Base-by-base conservation (phyloP, 1,140 invertebrate genomes). In the Chrysoperla carnea region DNA sequence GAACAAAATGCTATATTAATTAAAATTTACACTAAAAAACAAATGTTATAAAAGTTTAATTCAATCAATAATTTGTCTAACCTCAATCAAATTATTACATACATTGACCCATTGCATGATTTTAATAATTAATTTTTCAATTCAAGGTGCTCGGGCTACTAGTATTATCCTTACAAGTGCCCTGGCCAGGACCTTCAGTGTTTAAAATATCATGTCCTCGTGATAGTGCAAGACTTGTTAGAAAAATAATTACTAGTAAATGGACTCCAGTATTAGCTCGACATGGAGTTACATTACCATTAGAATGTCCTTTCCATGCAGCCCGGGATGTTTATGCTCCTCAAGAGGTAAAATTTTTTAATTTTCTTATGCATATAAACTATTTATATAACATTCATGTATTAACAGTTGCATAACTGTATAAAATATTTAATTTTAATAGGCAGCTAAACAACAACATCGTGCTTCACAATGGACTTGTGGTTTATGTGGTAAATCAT, bases 221-320 rank as follows among this genome's bases (percentile, higher is more conserved):
- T 70, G 84, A 89, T 68, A 86, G 84, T 64, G 84, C 86, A 43
- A 78, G 84, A 53, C 75, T 89, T 51, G 87, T 93, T 37, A 72
- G 85, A 52, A 84, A 83, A 67, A 76, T 93, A 48, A 76, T 93
- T 50, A 76, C 85, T 62, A 87, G 80, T 74, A 88, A 89, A 73
- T 85, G 90, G 79, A 73, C 84, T 43, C 86, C 88, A 35, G 78
- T 91, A 36, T 68, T 91, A 60, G 81, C 83, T 54, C 81, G 84
- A 60, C 81, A 85, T 65, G 78, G 85, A 60, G 74, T 81, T n/a
- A 63, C 59, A 41, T 46, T 93, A 40, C 86, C 87, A 5, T 55
- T 88, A 48, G 84, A 88, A 58, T 95, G 90, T 61, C 88, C 87
- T 8, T 82, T 95, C 57, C 84, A 91, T 63, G 77, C 81, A 6